A percentile compares a stretch with the other conserved stretches of the same genome.
These are phyloP conservation scores for Apogon talboti DNA, from an alignment of 2,797 vertebrate species.

Conservation along the genomic window DNA sequence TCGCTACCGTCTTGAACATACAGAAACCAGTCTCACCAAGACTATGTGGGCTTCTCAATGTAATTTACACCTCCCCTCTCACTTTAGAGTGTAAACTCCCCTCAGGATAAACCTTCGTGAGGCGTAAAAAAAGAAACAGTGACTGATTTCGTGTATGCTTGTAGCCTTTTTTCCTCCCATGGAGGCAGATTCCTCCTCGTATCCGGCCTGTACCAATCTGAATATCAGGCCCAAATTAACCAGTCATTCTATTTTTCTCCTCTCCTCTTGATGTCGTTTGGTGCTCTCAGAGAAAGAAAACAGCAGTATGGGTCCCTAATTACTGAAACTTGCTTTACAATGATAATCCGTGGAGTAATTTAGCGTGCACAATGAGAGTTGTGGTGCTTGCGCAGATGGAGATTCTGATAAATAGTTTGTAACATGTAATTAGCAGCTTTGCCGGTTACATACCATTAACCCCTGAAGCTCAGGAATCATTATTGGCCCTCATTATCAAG, in stretches of 20 bases:
- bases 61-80: conserved; percentile 79
- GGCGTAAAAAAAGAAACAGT: conserved; percentile 42
- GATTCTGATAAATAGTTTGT: conserved; percentile 99
- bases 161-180: conserved; percentile 12
- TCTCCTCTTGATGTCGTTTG: conserved; percentile 67
- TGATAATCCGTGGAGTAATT: conserved; percentile 99
- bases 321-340: conserved; percentile 99
- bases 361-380: conserved; percentile 95
- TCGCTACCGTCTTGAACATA: conserved; percentile 39
- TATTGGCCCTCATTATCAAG: conserved; percentile 96
- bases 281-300: conserved; percentile 85
- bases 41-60: conserved; percentile 54
- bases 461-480: conserved; percentile 98
- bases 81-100: conserved; percentile 69
- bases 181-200: conserved; percentile 41
- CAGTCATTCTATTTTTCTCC: conserved; percentile 74
- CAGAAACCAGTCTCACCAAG: conserved; percentile 36
- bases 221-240: conserved; percentile 77
- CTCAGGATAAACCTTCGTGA: conserved; percentile 60
- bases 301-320: conserved; percentile 93
- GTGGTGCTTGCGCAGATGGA: conserved; percentile 95
- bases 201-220: conserved; percentile 49
- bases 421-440: conserved; percentile 99
- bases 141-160: conserved; percentile 52
- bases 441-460: conserved; percentile 99